A percentile compares a stretch with the other conserved stretches of the same genome.
phyloP scores from a whole-genome alignment of 1,140 invertebrate genomes.

The Caenorhabditis briggsae region DNA sequence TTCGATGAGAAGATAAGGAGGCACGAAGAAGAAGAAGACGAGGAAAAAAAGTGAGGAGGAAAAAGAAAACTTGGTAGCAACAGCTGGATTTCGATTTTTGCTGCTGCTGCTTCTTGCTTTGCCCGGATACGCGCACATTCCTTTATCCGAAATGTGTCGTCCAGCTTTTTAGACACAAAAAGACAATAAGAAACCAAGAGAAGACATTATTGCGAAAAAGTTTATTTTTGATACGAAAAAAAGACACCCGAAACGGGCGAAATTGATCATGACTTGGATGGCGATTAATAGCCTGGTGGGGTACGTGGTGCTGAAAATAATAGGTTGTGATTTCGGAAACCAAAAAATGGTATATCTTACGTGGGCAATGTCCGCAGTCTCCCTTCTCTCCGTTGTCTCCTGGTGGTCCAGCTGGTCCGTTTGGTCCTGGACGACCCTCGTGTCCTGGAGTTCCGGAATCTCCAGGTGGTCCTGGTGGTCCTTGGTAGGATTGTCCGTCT shows the following conservation, averaged over 20 bases:
- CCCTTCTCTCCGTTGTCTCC: conserved; percentile 72
- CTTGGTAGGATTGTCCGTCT: conserved; percentile 73
- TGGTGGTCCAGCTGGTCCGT: conserved; percentile 65
- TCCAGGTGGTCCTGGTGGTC: conserved; percentile 74
- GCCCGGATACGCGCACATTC: conserved; percentile 44
- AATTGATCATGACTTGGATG: conserved; percentile 45
- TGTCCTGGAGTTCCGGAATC: conserved; percentile 71
- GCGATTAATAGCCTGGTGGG: conserved; percentile 74
- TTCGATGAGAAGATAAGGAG: conserved; percentile 31
- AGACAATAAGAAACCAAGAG: not conserved
- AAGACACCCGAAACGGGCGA: conserved; percentile 58
- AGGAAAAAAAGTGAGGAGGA: not conserved
- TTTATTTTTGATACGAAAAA: conserved; percentile 55
- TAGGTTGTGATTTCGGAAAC: not conserved
- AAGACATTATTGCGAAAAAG: conserved; percentile 33
- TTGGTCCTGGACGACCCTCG: conserved; percentile 62
- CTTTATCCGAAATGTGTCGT: not conserved
- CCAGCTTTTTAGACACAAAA: not conserved
- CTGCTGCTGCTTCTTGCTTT: not conserved
- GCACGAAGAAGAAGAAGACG: too few species aligned
- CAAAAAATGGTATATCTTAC: conserved; percentile 35
- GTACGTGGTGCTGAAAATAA: conserved; percentile 73
- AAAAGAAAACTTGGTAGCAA: conserved; percentile 43
- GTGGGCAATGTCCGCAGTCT: conserved; percentile 74
- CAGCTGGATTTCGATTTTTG: conserved; percentile 52